A percentile compares a stretch with the other conserved stretches of the same genome.
phyloP scores from a whole-genome alignment of 2,113 vertebrate species.

The Cheilinus undulatus region DNA sequence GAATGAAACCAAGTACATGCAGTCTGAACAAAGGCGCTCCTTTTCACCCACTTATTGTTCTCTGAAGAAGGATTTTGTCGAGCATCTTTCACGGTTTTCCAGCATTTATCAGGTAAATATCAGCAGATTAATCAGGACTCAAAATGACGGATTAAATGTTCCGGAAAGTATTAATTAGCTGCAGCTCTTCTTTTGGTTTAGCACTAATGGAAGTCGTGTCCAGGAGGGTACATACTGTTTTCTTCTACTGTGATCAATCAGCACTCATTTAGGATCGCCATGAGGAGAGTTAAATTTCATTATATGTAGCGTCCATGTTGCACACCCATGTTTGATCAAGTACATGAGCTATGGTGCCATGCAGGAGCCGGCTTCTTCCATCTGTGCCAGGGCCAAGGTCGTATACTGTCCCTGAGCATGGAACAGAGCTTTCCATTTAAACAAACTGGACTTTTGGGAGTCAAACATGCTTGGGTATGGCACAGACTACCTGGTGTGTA shows the following conservation, averaged over 20 bases:
- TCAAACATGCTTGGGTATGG: too few relatives aligned
- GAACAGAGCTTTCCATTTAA: too few relatives aligned
- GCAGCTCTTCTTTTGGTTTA: conserved; percentile 10
- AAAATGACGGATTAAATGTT: not conserved
- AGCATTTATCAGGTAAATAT: conserved; percentile 1
- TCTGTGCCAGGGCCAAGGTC: too few relatives aligned
- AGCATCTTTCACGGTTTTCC: not conserved
- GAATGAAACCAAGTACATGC: not conserved
- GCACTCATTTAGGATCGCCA: too few relatives aligned
- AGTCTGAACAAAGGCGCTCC: not conserved
- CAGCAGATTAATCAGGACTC: conserved; percentile 7
- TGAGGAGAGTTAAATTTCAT: too few relatives aligned
- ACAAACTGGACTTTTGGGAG: too few relatives aligned
- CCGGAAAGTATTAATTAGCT: conserved; percentile 28
- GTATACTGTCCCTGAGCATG: too few relatives aligned
- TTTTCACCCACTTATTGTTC: not conserved
- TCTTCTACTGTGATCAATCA: conserved; percentile 8
- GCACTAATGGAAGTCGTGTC: conserved; percentile 10
- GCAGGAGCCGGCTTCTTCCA: too few relatives aligned
- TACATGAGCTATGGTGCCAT: too few relatives aligned
- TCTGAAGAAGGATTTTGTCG: not conserved
- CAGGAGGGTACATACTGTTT: not conserved
- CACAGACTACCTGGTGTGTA: too few relatives aligned
- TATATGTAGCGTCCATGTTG: too few relatives aligned
- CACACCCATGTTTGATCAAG: too few relatives aligned